phyloP scores from a whole-genome alignment of 2,888 invertebrate genomes.

The Drosophila infuscata region DNA sequence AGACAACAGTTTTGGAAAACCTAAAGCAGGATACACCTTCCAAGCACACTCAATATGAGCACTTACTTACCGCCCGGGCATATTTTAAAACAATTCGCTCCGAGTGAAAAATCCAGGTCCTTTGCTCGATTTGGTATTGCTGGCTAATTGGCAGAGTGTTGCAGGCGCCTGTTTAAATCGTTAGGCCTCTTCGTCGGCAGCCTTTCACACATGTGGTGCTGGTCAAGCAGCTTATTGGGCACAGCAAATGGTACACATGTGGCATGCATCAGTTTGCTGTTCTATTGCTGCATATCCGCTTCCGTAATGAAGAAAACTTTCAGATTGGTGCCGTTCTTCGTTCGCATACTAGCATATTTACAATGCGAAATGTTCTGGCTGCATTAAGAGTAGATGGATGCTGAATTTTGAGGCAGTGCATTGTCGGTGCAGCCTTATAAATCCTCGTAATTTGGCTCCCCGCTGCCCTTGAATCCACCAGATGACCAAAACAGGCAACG shows the following conservation, averaged over 20 bases:
- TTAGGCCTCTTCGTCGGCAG: slow-evolving; percentile 16
- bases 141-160: slow-evolving; percentile 3
- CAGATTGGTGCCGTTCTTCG: slow-evolving; percentile 15
- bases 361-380: slow-evolving; percentile 24
- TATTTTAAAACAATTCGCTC: background rate
- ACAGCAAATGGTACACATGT: slow-evolving; percentile 1
- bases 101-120: background rate
- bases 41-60: background rate
- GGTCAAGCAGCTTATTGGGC: slow-evolving; percentile 39
- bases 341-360: slow-evolving; percentile 21
- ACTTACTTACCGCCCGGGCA: background rate
- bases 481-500: slow-evolving; percentile 29
- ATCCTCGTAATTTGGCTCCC: slow-evolving; percentile 26
- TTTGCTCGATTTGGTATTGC: background rate
- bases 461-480: slow-evolving; percentile 17
- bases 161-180: background rate
- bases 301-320: slow-evolving; percentile 55
- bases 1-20: background rate
- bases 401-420: slow-evolving; percentile 22
- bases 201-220: slow-evolving; percentile 33
- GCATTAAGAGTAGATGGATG: slow-evolving; percentile 35
- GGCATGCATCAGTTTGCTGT: slow-evolving; percentile 5
- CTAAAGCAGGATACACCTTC: background rate
- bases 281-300: slow-evolving; percentile 39
- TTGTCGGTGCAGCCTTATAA: slow-evolving; percentile 44